Base-by-base conservation (phyloP, 2,113 vertebrate genomes). In the Silurus meridionalis region DNA sequence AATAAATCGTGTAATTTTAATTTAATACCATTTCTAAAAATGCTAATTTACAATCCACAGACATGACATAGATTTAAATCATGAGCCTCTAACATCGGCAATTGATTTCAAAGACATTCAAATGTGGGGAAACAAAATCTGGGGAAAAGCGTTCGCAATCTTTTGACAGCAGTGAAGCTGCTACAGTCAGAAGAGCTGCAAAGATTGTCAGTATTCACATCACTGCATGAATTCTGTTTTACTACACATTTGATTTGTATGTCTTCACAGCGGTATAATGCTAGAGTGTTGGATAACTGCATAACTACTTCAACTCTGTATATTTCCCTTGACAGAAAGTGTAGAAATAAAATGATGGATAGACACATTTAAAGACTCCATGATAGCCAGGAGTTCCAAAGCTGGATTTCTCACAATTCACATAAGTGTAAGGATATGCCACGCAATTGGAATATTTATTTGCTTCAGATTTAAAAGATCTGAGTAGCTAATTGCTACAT, bases 371-470 rank as follows among this genome's bases (percentile, higher is more conserved):
- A 87, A 83, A 89, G 90, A 87, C 87, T 86, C 86, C 83, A 85
- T 84, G 72, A 88, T 88, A 82, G 52, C 64, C 82, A 86, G 84
- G 37, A 90, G 87, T 91, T 89, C 91, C 90, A 93, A 89, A 87
- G 89, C 72, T 10, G 28, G 23, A 83, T 86, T 86, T 91, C 89
- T 92, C 87, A 88, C 91, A 92, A 91, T 87, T n/a, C 48, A 53
- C 74, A 55, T 53, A 50, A 81, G n/a, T 23, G 52, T 23, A 61
- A 50, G 37, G 58, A 48, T 66, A 48, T 58, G 23, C 75, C 23
- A 82, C 60, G 9, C 8, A 52, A 25, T 55, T 48, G 57, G 74
- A 77, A 55, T 52, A 75, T 48, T 15, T 87, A 64, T n/a, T 52
- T 82, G 55, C 64, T 88, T 82, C 46, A 83, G 50, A 82, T 57